Base-by-base conservation (phyloP, 1,140 invertebrate species). In the Drosophila persimilis region DNA sequence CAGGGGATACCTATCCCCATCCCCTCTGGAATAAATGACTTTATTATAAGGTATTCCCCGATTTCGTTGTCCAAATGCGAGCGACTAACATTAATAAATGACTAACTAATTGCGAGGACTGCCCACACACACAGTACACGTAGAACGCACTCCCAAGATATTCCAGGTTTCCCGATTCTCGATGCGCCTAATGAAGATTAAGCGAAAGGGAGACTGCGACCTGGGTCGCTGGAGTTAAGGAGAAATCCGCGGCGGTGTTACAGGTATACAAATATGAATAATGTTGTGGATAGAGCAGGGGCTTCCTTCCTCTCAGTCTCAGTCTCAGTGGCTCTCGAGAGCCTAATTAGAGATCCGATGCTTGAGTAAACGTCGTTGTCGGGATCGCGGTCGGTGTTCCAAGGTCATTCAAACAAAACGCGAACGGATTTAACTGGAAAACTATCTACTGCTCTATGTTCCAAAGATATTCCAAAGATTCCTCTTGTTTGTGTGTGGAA, bases 371-470 rank as follows among this genome's bases (percentile, higher is more conserved):
- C 75, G 50, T 81, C 80, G 79, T 71, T 78, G 50, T 81, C 80
- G 79, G 75, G 39, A 63, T 26, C 31, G 29, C 13, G 20, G 6
- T 3, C n/a, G 20, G 11, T 20, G 44, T 61, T 73, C 75, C 80
- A 84, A 84, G 80, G 80, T 84, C 80, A 84, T 72, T 71, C 66
- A 77, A 77, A 66, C 61, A 58, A 62, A 24, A 24, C 45, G 56
- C 66, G 66, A 79, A 75, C 77, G 65, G 77, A 80, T 75, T 84
- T 84, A 84, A 84, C 80, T 84, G 71, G 80, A 84, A 83, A 76
- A 54, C 41, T 56, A 66, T 62, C 58, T 29, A 29, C 29, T 29
- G 29, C 7, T 24, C 29, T 59, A 63, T 45, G 66, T 24, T 24
- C 24, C 24, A 24, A 24, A 66, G 47, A 76, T 56, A 60, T 58